Percentiles rank a stretch among this genome's conserved stretches.
phyloP scores from a whole-genome alignment of 2,113 vertebrate species.

The Myiagra hebetior region DNA sequence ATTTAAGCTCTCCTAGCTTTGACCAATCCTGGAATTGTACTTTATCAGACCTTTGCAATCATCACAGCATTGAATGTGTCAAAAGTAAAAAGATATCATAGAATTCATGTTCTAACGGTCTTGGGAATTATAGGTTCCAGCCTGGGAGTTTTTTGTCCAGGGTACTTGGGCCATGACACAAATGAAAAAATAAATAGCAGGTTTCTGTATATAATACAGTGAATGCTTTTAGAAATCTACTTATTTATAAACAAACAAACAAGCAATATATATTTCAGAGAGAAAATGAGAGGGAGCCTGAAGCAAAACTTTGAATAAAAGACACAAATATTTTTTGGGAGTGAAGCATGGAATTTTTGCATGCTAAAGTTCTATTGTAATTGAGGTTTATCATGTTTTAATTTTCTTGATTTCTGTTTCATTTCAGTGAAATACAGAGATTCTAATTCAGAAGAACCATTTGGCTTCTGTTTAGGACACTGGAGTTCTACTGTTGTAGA shows the following conservation, averaged over 20 bases:
- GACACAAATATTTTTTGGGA: not conserved
- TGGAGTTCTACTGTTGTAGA: not conserved
- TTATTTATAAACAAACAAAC: not conserved
- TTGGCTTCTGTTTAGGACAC: not conserved
- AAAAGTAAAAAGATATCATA: not conserved
- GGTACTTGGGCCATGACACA: not conserved
- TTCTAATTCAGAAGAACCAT: not conserved
- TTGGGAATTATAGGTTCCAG: not conserved
- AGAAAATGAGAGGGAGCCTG: not conserved
- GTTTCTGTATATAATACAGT: not conserved
- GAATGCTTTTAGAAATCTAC: not conserved
- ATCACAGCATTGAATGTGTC: not conserved
- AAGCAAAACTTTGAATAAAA: not conserved
- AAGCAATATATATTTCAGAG: not conserved
- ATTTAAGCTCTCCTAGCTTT: not conserved
- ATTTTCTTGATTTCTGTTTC: not conserved
- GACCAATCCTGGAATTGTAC: not conserved
- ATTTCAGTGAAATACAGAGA: conserved; percentile 4
- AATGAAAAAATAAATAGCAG: not conserved
- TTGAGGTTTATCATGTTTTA: not conserved
- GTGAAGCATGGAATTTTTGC: not conserved
- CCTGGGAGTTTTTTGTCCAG: not conserved
- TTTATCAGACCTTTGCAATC: not conserved
- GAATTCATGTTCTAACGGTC: not conserved
- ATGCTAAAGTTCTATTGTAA: not conserved